Evolutionary conservation across 2,888 invertebrate genomes (phyloP), one percentile per base, ranked within the genome.

Genomic region (Adineta ricciae): DNA sequence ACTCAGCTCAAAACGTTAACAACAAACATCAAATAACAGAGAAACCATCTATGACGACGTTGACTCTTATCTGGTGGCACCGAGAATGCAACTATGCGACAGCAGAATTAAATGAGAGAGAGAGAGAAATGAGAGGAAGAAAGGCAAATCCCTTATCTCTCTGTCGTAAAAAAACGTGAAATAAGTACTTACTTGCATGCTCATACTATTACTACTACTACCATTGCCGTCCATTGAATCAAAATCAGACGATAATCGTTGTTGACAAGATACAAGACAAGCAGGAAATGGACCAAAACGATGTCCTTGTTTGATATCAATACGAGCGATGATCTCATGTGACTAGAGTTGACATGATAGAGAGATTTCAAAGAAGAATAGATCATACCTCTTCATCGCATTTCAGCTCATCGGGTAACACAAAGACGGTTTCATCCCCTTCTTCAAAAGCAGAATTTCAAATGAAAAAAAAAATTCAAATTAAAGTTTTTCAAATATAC

Each of bases 121-220:
- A 64, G 64, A 49, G 50, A 19, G 19, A n/a, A n/a, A n/a, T n/a
- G 49, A 49, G 50, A 50, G 9, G 19, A 27, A 64, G 32, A 27
- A 32, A 27, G 32, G 32, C 11, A 64, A 64, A 64, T 7, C 64
- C 46, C 46, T 64, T 64, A 64, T 64, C 64, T 64, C 16, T 64
- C 32, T 64, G 64, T 64, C 64, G 32, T 64, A 64, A 64, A n/a
- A n/a, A n/a, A 64, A 64, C 32, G 64, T 64, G 64, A 64, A 64
- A 64, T 64, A 64, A 36, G 64, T 16, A 64, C 64, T 16, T 64
- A 64, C 64, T 64, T 64, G 64, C 64, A 64, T 36, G 64, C 27
- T 64, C 64, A 64, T 64, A 19, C 32, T 32, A 64, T 32, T 64
- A 32, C 50, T 19, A 50, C 50, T 19, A 50, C 50, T 19, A 19